Conservation (phyloP, 2,888 invertebrate species). For the Lycaena phlaeas region DNA sequence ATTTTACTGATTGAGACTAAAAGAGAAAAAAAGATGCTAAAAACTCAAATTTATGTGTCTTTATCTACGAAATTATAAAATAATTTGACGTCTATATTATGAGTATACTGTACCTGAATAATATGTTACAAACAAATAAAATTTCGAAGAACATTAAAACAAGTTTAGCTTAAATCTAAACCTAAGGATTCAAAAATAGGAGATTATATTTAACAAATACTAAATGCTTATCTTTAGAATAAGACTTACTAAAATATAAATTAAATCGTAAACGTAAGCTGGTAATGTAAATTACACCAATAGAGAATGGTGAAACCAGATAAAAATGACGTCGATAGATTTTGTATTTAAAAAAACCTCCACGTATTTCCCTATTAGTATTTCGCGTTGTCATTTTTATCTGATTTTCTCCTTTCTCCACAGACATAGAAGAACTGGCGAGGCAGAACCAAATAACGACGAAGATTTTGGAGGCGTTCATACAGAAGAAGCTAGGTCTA, state of each 20-base stretch:
- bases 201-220: too few relatives aligned
- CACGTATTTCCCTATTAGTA: slow-evolving; percentile 24
- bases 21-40: too few relatives aligned
- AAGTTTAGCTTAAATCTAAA: too few relatives aligned
- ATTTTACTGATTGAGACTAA: too few relatives aligned
- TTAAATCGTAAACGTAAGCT: too few relatives aligned
- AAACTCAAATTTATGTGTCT: too few relatives aligned
- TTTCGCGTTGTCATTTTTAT: slow-evolving; percentile 65
- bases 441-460: slow-evolving; percentile 84
- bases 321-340: slow-evolving; percentile 61
- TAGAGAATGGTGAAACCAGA: slow-evolving; percentile 51
- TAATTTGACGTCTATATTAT: too few relatives aligned
- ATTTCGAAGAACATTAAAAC: too few relatives aligned
- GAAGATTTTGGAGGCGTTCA: slow-evolving; percentile 81
- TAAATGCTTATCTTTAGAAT: not conserved
- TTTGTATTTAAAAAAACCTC: slow-evolving; percentile 21
- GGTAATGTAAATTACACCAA: not conserved
- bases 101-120: too few relatives aligned
- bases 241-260: not conserved
- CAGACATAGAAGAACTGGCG: slow-evolving; percentile 75
- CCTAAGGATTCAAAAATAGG: too few relatives aligned
- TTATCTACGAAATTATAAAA: too few relatives aligned
- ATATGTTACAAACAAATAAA: too few relatives aligned
- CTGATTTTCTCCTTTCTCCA: slow-evolving; percentile 60
- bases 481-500: slow-evolving; percentile 79